Base-by-base conservation (phyloP, 2,888 invertebrate genomes). In the Heliconius aoede region DNA sequence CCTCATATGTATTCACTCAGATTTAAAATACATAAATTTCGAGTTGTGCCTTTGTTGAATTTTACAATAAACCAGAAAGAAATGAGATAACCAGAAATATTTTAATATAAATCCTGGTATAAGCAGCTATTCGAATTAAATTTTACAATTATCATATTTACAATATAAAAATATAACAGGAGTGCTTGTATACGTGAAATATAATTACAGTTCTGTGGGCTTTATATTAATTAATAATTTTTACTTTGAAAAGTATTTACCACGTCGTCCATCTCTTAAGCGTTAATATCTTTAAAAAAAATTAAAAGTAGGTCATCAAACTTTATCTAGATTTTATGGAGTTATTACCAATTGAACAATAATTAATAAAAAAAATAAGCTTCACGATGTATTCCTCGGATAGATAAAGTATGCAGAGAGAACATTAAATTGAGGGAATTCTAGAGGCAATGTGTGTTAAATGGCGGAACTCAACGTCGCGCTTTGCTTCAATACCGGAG, bases 1-100 rank as follows among this genome's bases (percentile, higher is more conserved):
- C 64, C 65, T 77, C 64, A 74, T 72, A 71, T 51, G 65, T 46
- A 58, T 74, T 72, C 72, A 72, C 67, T 62, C 69, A 62, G 36
- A 67, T 60, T 32, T 24, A 67, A 67, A 36, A 67, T 21, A 67
- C 32, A 32, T 24, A 65, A 74, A 74, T 65, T 74, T 30, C 60
- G 15, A 60, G 71, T 58, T 36, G 58, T 11, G 32, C 26, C 60
- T 72, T 72, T 72, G 58, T 72, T 60, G 26, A 72, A 72, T 21
- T 61, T 36, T 61, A 60, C 58, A 72, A 61, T 72, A 58, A 60
- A 5, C 60, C 18, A 26, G 60, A n/a, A n/a, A n/a, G n/a, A n/a
- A n/a, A n/a, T n/a, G n/a, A n/a, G n/a, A n/a, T n/a, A n/a, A n/a
- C n/a, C n/a, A n/a, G 40, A 61, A 60, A 72, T 36, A 40, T 61